Conservation (phyloP, 2,797 vertebrate genomes). For the Malacoctenus gilli region DNA sequence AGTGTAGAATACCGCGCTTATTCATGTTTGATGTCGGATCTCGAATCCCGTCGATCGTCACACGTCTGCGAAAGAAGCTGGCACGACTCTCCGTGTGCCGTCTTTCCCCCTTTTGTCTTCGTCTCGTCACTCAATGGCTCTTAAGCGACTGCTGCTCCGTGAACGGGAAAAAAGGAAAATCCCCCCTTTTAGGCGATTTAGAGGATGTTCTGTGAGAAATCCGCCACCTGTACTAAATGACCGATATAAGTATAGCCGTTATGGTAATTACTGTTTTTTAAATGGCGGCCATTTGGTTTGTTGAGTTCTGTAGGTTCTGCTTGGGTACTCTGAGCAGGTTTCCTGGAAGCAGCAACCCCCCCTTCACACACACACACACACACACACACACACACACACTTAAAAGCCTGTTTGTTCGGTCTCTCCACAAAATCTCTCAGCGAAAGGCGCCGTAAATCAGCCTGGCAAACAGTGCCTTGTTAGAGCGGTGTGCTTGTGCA, state of each 20-base stretch:
- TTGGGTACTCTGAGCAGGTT: constrained; percentile 2
- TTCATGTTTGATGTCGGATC: too few relatives aligned
- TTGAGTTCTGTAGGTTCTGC: background rate
- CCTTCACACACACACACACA: too few relatives aligned
- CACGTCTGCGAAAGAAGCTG: too few relatives aligned
- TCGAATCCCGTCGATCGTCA: too few relatives aligned
- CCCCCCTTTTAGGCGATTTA: background rate
- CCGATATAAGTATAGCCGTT: constrained; percentile 1
- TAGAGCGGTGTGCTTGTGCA: background rate
- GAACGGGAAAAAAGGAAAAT: too few relatives aligned
- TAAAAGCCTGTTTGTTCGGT: background rate
- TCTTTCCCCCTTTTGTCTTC: too few relatives aligned
- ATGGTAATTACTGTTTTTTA: constrained; percentile 11
- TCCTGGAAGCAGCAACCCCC: too few relatives aligned
- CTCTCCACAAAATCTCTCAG: constrained; percentile 2
- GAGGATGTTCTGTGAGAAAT: background rate
- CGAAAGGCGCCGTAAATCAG: background rate
- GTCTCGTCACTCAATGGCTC: too few relatives aligned
- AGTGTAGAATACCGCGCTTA: too few relatives aligned
- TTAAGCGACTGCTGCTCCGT: too few relatives aligned
- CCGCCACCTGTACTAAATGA: constrained; percentile 18
- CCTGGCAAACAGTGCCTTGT: constrained; percentile 3
- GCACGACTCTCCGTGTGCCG: too few relatives aligned
- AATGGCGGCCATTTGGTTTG: constrained; percentile 3
- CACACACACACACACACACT: too few relatives aligned